Base-by-base conservation (phyloP, 2,797 vertebrate genomes). In the Sardinella longiceps region DNA sequence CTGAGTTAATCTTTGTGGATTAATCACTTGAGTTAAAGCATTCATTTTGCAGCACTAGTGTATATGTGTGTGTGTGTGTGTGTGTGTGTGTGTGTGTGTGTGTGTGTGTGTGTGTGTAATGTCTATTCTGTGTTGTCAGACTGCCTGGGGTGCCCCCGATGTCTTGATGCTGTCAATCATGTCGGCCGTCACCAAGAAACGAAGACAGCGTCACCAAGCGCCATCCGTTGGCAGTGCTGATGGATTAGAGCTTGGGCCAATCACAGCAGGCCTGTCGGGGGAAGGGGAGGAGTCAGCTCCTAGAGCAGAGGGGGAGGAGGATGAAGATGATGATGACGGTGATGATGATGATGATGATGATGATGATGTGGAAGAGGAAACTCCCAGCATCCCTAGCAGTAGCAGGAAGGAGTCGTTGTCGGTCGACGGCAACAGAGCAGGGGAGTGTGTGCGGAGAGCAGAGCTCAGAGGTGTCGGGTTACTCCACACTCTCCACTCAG, bases 151-250 rank as follows among this genome's bases (percentile, higher is more conserved):
- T 18, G 91, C 96, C 88, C 97, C 96, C 92, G 98, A 99, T 92
- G 96, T 98, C 94, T 95, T 99, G 94, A 93, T 97, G 89, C 95
- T 98, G 94, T 98, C 98, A 93, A 98, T 99, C 93, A 96, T 98
- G 95, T 97, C 98, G 9, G 98, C 97, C 0, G 98, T 98, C 0
- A 97, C 97, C 37, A 97, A 96, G 90, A 98, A 98, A 90, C 96
- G 98, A 86, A 96, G 96, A 91, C 98, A 98, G 91, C 96, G 96
- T 86, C 95, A 95, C 7, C 96, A 96, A 85, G 94, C 91, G 39
- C 96, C 96, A 58, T 94, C 95, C 1, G 84, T 97, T 95, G 99
- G 98, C 96, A 99, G 97, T 0, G 98, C 99, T 1, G 98, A 99
- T 10, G 98, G 99, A 87, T 97, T 95, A 0, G 98, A 99, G 94